phyloP scores from a whole-genome alignment of 2,113 vertebrate genomes.

The Kryptolebias marmoratus region DNA sequence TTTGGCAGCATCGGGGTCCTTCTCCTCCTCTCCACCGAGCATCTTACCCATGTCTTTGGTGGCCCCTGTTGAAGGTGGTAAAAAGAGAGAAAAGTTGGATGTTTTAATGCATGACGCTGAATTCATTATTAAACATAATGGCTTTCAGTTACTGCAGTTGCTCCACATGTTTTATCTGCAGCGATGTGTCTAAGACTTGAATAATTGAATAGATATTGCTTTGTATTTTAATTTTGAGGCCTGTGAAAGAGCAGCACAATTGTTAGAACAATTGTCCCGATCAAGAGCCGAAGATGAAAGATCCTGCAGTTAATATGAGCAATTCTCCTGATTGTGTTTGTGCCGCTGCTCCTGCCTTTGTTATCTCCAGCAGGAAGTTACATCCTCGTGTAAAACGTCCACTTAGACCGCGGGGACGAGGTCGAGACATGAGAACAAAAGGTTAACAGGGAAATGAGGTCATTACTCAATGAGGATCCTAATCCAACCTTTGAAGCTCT shows the following conservation, averaged over 20 bases:
- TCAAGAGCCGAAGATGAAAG: conserved; percentile 43
- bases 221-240: conserved; percentile 26
- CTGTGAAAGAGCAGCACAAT: conserved; percentile 16
- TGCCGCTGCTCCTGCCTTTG: conserved; percentile 29
- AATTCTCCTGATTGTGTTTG: conserved; percentile 40
- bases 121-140: conserved; percentile 14
- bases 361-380: conserved; percentile 32
- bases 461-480: background rate
- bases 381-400: conserved; percentile 22
- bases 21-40: conserved; percentile 77
- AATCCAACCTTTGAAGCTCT: background rate
- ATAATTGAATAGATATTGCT: conserved; percentile 35
- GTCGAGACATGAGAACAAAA: conserved; percentile 60
- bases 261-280: conserved; percentile 5
- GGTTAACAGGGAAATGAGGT: background rate
- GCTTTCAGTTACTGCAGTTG: conserved; percentile 10
- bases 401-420: conserved; percentile 22
- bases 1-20: conserved; percentile 88
- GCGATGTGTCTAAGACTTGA: conserved; percentile 3
- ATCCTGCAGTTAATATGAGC: conserved; percentile 43
- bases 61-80: conserved; percentile 81
- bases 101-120: background rate
- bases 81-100: conserved; percentile 5
- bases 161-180: conserved; percentile 6
- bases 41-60: conserved; percentile 82